Evolutionary conservation across 2,888 invertebrate genomes (phyloP).

Genomic region (Parochlus steinenii): DNA sequence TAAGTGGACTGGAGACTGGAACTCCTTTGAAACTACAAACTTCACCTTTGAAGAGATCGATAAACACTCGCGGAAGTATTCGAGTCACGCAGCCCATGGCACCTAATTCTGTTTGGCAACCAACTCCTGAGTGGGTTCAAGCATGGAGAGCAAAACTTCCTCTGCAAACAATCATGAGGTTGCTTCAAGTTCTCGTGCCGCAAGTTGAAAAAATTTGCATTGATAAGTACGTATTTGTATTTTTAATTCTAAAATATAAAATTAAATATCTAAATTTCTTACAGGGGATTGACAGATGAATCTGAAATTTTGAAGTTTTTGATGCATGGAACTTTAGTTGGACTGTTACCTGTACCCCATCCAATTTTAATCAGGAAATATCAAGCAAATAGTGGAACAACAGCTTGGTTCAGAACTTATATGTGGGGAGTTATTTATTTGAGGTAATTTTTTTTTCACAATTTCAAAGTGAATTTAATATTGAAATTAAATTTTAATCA

Average conservation of each 20-base stretch:
- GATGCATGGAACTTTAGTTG: conserved; percentile 95
- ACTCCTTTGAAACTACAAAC: not conserved
- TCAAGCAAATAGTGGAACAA: conserved; percentile 96
- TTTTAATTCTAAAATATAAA: not conserved
- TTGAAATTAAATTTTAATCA: not conserved
- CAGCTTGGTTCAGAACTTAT: conserved; percentile 98
- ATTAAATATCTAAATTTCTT: conserved; percentile 17
- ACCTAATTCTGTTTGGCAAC: conserved; percentile 48
- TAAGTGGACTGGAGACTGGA: not conserved
- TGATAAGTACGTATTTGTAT: conserved; percentile 57
- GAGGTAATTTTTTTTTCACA: conserved; percentile 36
- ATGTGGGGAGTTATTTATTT: conserved; percentile 99
- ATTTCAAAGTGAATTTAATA: not conserved
- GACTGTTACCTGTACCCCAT: conserved; percentile 94
- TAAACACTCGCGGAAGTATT: conserved; percentile 41
- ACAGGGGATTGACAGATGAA: conserved; percentile 93
- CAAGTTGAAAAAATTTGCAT: conserved; percentile 99
- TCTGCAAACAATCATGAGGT: conserved; percentile 95
- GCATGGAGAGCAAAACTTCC: conserved; percentile 96
- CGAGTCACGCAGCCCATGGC: conserved; percentile 29
- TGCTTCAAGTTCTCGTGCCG: conserved; percentile 94
- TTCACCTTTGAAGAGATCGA: conserved; percentile 2
- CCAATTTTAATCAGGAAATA: conserved; percentile 98
- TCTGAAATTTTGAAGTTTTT: conserved; percentile 98
- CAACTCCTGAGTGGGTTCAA: conserved; percentile 90